phyloP scores from a whole-genome alignment of 30 jellyfish, hydroid and myxozoan species.

The Turritopsis rubra region DNA sequence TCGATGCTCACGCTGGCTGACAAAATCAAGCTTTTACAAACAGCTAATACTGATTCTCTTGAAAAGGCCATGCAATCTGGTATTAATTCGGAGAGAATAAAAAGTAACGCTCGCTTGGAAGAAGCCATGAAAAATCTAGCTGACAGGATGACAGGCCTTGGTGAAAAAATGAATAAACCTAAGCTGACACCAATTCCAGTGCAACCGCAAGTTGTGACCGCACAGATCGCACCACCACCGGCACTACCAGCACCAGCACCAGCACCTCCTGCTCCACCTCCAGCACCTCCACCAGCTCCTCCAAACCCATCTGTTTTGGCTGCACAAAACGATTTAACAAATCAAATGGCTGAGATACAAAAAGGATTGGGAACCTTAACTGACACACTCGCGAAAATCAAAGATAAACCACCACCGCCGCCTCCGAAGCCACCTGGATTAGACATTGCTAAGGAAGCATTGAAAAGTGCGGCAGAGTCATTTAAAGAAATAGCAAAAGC shows the following conservation, averaged over 20 bases:
- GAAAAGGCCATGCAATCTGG: slow-evolving; percentile 25
- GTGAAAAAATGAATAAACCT: not conserved
- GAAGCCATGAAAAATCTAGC: slow-evolving; percentile 22
- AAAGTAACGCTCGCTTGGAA: slow-evolving; percentile 22
- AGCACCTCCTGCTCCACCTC: not conserved
- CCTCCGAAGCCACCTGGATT: slow-evolving; percentile 1
- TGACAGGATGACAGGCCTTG: slow-evolving; percentile 17
- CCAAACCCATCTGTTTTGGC: not conserved
- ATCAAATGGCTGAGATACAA: slow-evolving; percentile 12
- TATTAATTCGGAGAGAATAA: slow-evolving; percentile 5
- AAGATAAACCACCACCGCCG: slow-evolving; percentile 24
- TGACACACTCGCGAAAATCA: slow-evolving; percentile 4
- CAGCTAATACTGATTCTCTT: not conserved
- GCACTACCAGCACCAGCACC: slow-evolving; percentile 16
- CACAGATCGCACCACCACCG: not conserved
- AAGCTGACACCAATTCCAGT: slow-evolving; percentile 4
- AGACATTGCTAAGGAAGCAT: not conserved
- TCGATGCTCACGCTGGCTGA: slow-evolving; percentile 10
- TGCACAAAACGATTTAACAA: slow-evolving; percentile 7
- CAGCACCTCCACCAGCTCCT: not conserved
- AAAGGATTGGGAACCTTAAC: slow-evolving; percentile 8
- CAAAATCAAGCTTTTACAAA: not conserved
- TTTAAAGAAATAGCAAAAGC: slow-evolving; percentile 10
- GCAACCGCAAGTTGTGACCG: not conserved
- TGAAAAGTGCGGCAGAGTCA: slow-evolving; percentile 32